These are phyloP conservation scores for Euleptes europaea DNA, from an alignment of 2,113 vertebrate genomes.

Conservation along the genomic window DNA sequence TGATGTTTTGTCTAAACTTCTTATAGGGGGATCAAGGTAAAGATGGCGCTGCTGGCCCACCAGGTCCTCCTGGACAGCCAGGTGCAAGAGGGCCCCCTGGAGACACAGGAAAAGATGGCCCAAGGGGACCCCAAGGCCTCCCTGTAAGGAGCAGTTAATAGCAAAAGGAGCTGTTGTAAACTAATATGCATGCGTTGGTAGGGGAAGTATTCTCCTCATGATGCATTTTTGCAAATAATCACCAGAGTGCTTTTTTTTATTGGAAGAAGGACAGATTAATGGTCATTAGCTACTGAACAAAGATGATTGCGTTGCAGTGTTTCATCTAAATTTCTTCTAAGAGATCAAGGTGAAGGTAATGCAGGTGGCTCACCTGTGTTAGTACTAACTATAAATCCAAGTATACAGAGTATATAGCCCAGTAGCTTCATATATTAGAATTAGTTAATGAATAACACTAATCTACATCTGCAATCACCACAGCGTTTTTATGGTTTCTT, in stretches of 20 bases:
- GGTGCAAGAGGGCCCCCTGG: constrained; percentile 91
- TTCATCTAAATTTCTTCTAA: too few relatives aligned
- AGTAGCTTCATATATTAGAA: not conserved
- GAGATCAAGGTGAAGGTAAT: too few relatives aligned
- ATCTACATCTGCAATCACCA: not conserved
- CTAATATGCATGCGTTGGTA: not conserved
- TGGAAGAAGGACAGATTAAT: not conserved
- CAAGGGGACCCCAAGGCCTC: constrained; percentile 84
- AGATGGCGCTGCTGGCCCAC: constrained; percentile 85
- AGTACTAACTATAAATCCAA: not conserved
- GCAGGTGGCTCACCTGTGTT: not conserved
- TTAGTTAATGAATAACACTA: not conserved
- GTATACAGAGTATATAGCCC: not conserved
- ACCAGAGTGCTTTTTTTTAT: not conserved
- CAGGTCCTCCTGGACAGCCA: constrained; percentile 88
- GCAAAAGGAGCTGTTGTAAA: not conserved
- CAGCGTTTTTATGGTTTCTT: not conserved
- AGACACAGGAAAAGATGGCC: constrained; percentile 92
- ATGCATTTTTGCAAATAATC: not conserved
- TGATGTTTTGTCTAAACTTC: constrained; percentile 62
- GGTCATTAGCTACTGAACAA: not conserved
- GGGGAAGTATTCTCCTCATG: not conserved
- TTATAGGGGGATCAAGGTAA: constrained; percentile 91
- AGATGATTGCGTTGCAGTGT: not conserved
- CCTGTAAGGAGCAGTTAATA: constrained; percentile 77